Base-by-base conservation (phyloP, 2,797 vertebrate species). In the Pelodytes ibericus region DNA sequence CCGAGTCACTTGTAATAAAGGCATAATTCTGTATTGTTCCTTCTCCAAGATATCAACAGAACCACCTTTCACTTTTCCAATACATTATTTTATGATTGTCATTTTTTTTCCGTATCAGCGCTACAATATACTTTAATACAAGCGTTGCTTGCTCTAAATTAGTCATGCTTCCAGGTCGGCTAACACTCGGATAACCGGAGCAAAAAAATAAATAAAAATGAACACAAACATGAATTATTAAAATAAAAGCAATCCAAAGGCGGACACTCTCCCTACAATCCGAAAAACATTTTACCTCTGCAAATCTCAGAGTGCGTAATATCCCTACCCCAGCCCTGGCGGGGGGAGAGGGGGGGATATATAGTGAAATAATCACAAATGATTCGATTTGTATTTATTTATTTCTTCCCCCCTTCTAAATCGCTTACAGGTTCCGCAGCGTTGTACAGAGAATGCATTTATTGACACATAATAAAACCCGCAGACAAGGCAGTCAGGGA, bases 211-310 rank as follows among this genome's bases (percentile, higher is more conserved):
- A 36, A 11, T 67, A 68, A 75, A 75, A 75, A 62, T 33, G 20
- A 26, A 36, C n/a, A 75, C 41, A 75, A 62, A 75, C 69, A 69
- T 75, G 60, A 60, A 75, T 75, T 60, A 75, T 44, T 49, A 57
- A 69, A 66, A 60, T 69, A 75, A 69, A 75, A 69, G 24, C 33
- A 36, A 69, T 75, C 65, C 29, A 49, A 47, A 31, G 26, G 30
- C 29, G 29, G 24, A n/a, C 51, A 24, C 25, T 58, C 56, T 58
- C 15, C 7, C 1, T 29, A 25, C 56, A 26, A 29, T 47, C 47
- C 51, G 65, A 60, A 27, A 25, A 31, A 49, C 41, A 60, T 41
- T 68, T 75, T 68, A n/a, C n/a, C n/a, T 61, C 9, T 58, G 24
- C 15, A 58, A 58, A 53, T 2, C n/a, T 13, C 41, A 16, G 41